Evolutionary conservation across 2,888 invertebrate species (phyloP).

Genomic region (Caenorhabditis sulstoni): DNA sequence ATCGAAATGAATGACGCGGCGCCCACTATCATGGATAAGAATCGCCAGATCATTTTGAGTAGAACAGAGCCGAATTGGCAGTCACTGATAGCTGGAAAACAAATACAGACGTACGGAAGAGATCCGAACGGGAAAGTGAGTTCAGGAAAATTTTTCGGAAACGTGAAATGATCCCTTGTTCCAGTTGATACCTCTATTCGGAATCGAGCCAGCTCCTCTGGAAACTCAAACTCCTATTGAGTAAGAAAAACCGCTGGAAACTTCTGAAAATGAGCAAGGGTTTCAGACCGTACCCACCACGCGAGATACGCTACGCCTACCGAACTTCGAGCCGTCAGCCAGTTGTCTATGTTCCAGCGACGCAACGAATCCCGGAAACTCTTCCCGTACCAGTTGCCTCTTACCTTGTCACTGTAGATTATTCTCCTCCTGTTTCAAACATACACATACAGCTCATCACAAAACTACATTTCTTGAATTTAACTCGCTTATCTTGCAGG

Average conservation of each 20-base stretch:
- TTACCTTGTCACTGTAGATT: slow-evolving; percentile 65
- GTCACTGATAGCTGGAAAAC: slow-evolving; percentile 27
- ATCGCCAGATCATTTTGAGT: slow-evolving; percentile 60
- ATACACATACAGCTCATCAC: too few species aligned
- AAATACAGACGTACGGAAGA: slow-evolving; percentile 58
- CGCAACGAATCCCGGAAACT: slow-evolving; percentile 12
- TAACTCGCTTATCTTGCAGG: slow-evolving; percentile 30
- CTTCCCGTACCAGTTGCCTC: slow-evolving; percentile 57
- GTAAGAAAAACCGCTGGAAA: background rate
- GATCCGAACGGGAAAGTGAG: slow-evolving; percentile 59
- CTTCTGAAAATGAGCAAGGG: background rate
- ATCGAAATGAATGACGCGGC: slow-evolving; percentile 54
- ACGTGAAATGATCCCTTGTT: background rate
- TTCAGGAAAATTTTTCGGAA: background rate
- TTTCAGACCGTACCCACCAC: slow-evolving; percentile 49
- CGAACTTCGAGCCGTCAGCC: slow-evolving; percentile 54
- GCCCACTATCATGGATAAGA: slow-evolving; percentile 62
- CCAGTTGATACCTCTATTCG: slow-evolving; percentile 40
- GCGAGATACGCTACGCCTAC: slow-evolving; percentile 56
- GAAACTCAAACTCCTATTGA: slow-evolving; percentile 20
- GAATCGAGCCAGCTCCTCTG: slow-evolving; percentile 27
- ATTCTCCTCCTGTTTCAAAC: background rate
- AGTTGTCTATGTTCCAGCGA: slow-evolving; percentile 62
- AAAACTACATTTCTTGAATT: background rate
- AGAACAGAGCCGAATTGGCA: slow-evolving; percentile 61